Conservation (phyloP, 2,113 vertebrate genomes). For the Trachemys scripta region DNA sequence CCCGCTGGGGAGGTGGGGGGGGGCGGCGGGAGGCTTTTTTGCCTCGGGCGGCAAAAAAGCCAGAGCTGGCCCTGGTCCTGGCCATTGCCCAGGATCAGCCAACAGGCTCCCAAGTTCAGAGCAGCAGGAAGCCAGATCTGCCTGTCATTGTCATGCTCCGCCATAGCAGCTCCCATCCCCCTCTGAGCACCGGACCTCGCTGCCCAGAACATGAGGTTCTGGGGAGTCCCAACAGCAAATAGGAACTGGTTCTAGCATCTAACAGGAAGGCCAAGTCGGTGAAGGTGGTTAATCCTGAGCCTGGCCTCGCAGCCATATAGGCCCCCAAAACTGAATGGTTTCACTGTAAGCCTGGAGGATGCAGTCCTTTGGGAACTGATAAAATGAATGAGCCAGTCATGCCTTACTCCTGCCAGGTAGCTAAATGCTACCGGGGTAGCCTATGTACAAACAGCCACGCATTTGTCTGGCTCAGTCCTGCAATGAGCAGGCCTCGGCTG, state of each 20-base stretch:
- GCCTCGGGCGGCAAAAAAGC: no score
- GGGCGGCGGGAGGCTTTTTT: no score
- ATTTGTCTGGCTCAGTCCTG: not conserved
- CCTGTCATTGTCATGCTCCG: not conserved
- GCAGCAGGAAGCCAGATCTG: rapidly evolving
- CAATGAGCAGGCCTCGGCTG: not conserved
- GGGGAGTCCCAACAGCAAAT: not conserved
- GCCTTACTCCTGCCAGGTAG: not conserved
- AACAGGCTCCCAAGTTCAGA: not conserved
- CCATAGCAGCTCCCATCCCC: not conserved
- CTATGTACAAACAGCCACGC: not conserved
- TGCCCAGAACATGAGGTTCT: not conserved
- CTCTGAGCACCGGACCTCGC: rapidly evolving
- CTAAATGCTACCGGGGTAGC: not conserved
- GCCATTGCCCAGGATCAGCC: not conserved
- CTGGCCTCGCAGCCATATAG: rapidly evolving
- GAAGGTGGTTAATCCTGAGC: rapidly evolving
- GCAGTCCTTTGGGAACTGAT: not conserved
- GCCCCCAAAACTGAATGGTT: not conserved
- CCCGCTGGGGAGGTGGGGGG: no score
- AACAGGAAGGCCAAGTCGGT: not conserved
- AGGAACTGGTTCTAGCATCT: not conserved
- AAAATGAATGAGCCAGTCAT: not conserved
- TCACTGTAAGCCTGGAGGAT: rapidly evolving
- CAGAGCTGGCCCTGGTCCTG: not conserved